Percentiles rank a stretch among this genome's conserved stretches.
These are phyloP conservation scores for Spea multiplicata DNA, from an alignment of 2,113 vertebrate genomes.

Conservation along the genomic window DNA sequence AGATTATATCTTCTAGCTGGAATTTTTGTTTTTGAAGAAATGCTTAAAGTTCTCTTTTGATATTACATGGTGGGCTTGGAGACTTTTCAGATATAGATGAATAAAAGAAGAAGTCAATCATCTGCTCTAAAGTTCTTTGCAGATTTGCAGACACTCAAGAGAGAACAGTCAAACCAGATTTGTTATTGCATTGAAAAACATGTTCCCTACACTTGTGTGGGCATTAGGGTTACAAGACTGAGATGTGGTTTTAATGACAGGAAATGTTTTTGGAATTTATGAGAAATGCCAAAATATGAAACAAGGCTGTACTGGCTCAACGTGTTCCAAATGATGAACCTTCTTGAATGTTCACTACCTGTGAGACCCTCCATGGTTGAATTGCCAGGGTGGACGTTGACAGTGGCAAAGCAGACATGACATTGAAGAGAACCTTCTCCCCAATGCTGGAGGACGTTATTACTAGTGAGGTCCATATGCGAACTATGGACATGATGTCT, in stretches of 20 bases:
- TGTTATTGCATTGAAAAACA: not conserved
- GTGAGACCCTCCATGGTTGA: too few species aligned
- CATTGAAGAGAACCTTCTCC: too few species aligned
- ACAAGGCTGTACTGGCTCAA: too few species aligned
- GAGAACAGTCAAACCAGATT: not conserved
- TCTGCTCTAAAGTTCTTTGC: slow-evolving; percentile 8
- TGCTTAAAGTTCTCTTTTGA: slow-evolving; percentile 9
- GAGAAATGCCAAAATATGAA: not conserved
- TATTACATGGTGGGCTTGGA: not conserved
- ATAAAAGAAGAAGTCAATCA: not conserved
- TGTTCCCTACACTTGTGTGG: not conserved
- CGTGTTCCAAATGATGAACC: too few species aligned
- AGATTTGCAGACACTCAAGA: not conserved
- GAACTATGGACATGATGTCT: too few species aligned
- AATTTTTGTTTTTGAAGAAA: slow-evolving; percentile 13
- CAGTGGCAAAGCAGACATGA: too few species aligned
- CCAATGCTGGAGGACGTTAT: too few species aligned
- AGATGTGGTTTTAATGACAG: not conserved
- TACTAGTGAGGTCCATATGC: too few species aligned
- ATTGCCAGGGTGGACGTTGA: too few species aligned
- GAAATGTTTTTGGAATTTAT: not conserved
- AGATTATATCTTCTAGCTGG: slow-evolving; percentile 15
- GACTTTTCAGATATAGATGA: not conserved
- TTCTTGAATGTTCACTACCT: too few species aligned
- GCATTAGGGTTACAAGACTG: not conserved